A percentile compares a stretch with the other conserved stretches of the same genome.
Evolutionary conservation across 2,888 invertebrate genomes (phyloP).

Genomic region (Hecatera dysodea): DNA sequence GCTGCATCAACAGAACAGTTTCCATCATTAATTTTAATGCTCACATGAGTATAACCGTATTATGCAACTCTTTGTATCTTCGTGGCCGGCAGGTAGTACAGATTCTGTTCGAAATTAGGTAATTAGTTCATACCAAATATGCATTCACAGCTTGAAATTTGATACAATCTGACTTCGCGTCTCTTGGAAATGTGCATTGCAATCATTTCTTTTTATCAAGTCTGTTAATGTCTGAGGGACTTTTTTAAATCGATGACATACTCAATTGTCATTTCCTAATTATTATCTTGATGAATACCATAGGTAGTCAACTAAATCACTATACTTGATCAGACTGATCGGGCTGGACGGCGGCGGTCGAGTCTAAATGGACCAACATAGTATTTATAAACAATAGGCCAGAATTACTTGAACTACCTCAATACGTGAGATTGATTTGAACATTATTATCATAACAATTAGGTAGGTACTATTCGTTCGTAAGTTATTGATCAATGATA

Average conservation of each 20-base stretch:
- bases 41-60: slow-evolving; percentile 34
- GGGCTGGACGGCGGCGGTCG: no score
- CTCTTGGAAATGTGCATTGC: slow-evolving; percentile 32
- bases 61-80: slow-evolving; percentile 48
- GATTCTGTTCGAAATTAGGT: slow-evolving; percentile 58
- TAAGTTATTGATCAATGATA: background rate
- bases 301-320: background rate
- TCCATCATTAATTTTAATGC: slow-evolving; percentile 37
- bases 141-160: slow-evolving; percentile 42
- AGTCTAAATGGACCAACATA: slow-evolving; percentile 7
- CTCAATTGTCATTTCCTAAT: slow-evolving; percentile 9
- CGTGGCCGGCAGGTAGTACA: slow-evolving; percentile 23
- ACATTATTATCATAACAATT: slow-evolving; percentile 2
- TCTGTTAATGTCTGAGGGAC: background rate
- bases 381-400: slow-evolving; percentile 42
- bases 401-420: background rate
- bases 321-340: background rate
- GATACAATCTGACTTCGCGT: slow-evolving; percentile 38
- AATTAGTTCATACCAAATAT: slow-evolving; percentile 58
- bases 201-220: slow-evolving; percentile 22
- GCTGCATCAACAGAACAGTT: slow-evolving; percentile 22
- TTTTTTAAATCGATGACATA: slow-evolving; percentile 15
- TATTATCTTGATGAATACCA: background rate
- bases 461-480: background rate
- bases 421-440: slow-evolving; percentile 18